phyloP scores from a whole-genome alignment of 2,888 invertebrate species.

The Branchinecta sandiegonensis region DNA sequence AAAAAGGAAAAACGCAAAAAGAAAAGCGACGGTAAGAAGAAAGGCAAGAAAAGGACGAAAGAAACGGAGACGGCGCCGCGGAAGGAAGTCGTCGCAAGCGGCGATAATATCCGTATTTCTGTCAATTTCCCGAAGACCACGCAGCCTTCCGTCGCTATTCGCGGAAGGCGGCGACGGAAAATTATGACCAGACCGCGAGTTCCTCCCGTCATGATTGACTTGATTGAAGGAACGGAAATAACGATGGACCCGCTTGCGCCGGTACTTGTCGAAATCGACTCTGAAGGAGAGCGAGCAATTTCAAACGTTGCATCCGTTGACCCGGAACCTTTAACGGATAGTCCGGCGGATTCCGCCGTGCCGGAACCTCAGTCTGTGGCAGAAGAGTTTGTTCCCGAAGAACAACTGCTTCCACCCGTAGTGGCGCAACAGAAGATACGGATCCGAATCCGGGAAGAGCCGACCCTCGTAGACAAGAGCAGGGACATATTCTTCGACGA shows the following conservation, averaged over 20 bases:
- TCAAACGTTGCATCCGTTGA: not conserved
- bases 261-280: not conserved
- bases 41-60: constrained; percentile 31
- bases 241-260: not conserved
- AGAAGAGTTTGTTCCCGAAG: not conserved
- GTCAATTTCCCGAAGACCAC: not conserved
- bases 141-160: not conserved
- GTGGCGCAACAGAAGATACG: not conserved
- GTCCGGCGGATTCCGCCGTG: not conserved
- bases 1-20: constrained; percentile 23
- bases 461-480: not conserved
- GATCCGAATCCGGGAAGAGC: not conserved
- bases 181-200: not conserved
- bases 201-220: constrained; percentile 11
- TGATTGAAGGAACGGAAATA: not conserved
- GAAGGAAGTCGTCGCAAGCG: constrained; percentile 17
- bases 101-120: constrained; percentile 5
- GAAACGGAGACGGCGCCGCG: constrained; percentile 25
- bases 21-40: constrained; percentile 19
- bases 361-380: not conserved
- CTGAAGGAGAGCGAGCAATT: not conserved
- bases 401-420: not conserved
- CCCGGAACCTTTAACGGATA: not conserved
- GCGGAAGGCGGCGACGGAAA: not conserved
- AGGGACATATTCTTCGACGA: not conserved